Percentiles rank a stretch among this genome's conserved stretches.
Conservation (phyloP, 2,888 invertebrate species). For the Kuschelorhynchus macadamiae region DNA sequence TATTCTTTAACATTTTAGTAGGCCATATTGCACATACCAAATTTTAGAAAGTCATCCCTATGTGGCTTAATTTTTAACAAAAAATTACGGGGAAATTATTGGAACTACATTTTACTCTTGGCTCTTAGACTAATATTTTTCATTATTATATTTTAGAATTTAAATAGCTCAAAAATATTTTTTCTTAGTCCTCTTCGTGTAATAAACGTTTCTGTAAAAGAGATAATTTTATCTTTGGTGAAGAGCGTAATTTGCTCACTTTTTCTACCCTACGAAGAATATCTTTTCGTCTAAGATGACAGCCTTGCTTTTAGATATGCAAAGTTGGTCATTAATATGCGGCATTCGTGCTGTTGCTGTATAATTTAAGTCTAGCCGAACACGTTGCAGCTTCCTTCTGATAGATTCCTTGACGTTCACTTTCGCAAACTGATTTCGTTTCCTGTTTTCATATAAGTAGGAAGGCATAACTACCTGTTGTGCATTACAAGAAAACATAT, state of each 20-base stretch:
- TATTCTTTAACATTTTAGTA: no score
- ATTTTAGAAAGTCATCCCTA: no score
- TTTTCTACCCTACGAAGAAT: constrained; percentile 17
- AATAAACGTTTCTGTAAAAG: constrained; percentile 1
- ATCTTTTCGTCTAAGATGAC: constrained; percentile 38
- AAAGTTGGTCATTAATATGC: constrained; percentile 45
- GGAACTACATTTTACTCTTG: no score
- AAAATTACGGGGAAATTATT: no score
- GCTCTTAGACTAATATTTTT: no score
- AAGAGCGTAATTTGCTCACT: constrained; percentile 24
- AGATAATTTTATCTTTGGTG: constrained; percentile 16
- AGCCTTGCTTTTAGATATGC: constrained; percentile 42
- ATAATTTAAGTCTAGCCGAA: constrained; percentile 44
- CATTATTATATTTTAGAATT: no score
- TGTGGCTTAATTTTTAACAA: no score
- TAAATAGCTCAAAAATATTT: no score
- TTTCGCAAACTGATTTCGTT: constrained; percentile 37
- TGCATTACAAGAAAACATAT: no score
- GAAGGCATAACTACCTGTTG: background rate
- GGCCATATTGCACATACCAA: no score
- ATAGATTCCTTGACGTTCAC: constrained; percentile 35
- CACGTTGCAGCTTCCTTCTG: constrained; percentile 45
- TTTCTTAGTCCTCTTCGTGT: no score
- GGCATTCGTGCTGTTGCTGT: constrained; percentile 40
- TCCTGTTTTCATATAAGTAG: constrained; percentile 20